phyloP scores from a whole-genome alignment of 2,113 vertebrate species.

The Naja naja region DNA sequence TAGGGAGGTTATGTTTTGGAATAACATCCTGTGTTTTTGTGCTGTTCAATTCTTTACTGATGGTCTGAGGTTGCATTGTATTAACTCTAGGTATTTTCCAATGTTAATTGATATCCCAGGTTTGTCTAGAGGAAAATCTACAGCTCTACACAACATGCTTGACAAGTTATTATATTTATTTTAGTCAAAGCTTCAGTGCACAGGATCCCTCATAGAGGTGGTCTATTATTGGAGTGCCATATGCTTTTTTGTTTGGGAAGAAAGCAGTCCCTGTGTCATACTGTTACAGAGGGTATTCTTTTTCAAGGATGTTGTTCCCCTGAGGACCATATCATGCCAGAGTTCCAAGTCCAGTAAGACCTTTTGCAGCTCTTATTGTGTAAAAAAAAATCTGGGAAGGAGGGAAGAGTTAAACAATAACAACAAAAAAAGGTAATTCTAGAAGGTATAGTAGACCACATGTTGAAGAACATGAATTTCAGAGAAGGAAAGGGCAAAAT shows the following conservation, averaged over 20 bases:
- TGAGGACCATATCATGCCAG: conserved; percentile 94
- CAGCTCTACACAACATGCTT: conserved; percentile 86
- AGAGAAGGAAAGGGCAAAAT: conserved; percentile 77
- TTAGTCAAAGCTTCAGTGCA: conserved; percentile 84
- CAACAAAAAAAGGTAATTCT: conserved; percentile 73
- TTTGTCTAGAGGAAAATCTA: conserved; percentile 89
- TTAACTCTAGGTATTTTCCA: conserved; percentile 74
- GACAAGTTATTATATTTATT: conserved; percentile 91
- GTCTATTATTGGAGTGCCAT: conserved; percentile 85
- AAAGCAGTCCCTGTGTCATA: conserved; percentile 94
- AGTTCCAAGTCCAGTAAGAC: conserved; percentile 90
- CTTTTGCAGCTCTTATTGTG: conserved; percentile 86
- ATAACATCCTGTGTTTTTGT: conserved; percentile 95
- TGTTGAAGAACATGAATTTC: conserved; percentile 81
- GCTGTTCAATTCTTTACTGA: conserved; percentile 80
- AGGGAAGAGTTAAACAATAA: conserved; percentile 77
- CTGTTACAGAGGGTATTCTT: conserved; percentile 97
- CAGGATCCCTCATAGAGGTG: conserved; percentile 83
- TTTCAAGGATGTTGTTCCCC: conserved; percentile 97
- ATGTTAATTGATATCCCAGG: conserved; percentile 98
- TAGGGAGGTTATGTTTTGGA: conserved; percentile 79
- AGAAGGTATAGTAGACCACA: conserved; percentile 84
- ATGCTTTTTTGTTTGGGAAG: conserved; percentile 93
- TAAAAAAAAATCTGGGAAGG: conserved; percentile 76
- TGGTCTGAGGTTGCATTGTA: conserved; percentile 78